Percentiles rank a stretch among this genome's conserved stretches.
These are phyloP conservation scores for Alethe diademata DNA, from an alignment of 2,113 vertebrate species.

Conservation along the genomic window DNA sequence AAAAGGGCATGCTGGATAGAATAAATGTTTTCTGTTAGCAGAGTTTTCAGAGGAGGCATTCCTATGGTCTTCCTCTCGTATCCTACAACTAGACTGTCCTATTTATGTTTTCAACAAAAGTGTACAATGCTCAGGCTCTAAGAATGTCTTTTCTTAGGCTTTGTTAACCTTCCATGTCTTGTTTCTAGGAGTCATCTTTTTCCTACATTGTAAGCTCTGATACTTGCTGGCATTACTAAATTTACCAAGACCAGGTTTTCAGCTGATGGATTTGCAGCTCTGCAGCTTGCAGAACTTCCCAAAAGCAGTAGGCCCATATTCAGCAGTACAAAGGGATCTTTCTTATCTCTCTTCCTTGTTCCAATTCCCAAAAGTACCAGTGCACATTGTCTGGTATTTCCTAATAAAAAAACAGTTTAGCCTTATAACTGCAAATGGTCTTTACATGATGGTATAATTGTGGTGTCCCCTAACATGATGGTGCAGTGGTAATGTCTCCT, in stretches of 20 bases:
- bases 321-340: not conserved
- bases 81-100: not conserved
- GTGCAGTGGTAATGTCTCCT: not conserved
- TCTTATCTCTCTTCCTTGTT: not conserved
- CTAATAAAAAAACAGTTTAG: not conserved
- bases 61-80: not conserved
- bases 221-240: not conserved
- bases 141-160: not conserved
- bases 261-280: not conserved
- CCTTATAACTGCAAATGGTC: not conserved
- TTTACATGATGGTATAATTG: fast-evolving
- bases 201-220: not conserved
- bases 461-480: not conserved
- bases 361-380: not conserved
- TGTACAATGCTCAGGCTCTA: not conserved
- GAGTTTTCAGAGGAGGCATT: not conserved
- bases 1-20: not conserved
- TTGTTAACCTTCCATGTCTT: not conserved
- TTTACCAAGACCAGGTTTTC: not conserved
- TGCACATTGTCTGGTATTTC: not conserved
- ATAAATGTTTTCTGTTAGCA: not conserved
- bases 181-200: not conserved
- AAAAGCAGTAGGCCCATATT: not conserved
- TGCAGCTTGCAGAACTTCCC: not conserved
- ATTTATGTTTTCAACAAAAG: not conserved